A percentile compares a stretch with the other conserved stretches of the same genome.
Conservation (phyloP, 2,797 vertebrate genomes). For the Helicolenus hilgendorfi region DNA sequence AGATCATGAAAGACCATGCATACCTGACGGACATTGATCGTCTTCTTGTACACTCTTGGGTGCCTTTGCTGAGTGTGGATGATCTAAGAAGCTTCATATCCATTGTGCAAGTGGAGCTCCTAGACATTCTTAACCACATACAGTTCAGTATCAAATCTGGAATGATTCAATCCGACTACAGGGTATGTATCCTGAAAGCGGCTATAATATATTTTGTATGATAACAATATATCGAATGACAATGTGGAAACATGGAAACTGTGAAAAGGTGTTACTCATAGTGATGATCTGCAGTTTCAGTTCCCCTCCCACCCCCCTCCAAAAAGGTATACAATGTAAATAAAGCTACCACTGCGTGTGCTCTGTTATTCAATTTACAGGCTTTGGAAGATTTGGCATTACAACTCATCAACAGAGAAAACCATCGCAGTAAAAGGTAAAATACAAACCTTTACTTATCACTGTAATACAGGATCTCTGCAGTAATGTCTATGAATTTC, state of each 20-base stretch:
- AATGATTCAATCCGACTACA: background rate
- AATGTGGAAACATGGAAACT: background rate
- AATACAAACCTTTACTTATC: background rate
- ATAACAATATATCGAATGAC: background rate
- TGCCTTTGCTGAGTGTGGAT: slow-evolving; percentile 26
- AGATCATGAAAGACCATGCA: slow-evolving; percentile 10
- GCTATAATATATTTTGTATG: background rate
- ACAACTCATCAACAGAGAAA: background rate
- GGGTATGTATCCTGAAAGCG: background rate
- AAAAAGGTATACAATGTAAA: no score
- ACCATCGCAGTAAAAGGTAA: background rate
- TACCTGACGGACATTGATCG: slow-evolving; percentile 29
- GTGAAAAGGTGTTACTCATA: background rate
- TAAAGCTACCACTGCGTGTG: background rate
- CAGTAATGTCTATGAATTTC: background rate
- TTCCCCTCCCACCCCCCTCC: background rate
- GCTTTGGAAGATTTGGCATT: background rate
- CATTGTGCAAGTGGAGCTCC: background rate
- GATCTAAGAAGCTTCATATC: background rate
- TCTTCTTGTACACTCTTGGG: slow-evolving; percentile 41
- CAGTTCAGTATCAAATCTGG: background rate
- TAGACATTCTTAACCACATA: slow-evolving; percentile 30
- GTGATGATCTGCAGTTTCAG: background rate
- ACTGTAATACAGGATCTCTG: background rate
- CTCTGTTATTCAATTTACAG: background rate